Base-by-base conservation (phyloP, 2,888 invertebrate species). In the Melangyna quadrimaculata region DNA sequence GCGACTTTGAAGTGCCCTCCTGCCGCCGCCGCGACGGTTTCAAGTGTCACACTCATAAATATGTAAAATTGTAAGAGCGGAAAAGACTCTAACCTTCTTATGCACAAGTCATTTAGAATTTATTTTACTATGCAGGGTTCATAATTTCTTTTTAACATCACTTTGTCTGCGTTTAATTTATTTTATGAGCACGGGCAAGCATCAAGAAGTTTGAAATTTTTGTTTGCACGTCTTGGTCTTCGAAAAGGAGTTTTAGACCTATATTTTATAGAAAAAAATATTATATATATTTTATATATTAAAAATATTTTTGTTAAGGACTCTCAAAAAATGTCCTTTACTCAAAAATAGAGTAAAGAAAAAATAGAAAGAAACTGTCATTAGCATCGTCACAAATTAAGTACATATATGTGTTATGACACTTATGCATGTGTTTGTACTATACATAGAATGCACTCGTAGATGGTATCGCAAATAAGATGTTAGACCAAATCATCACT, bases 41-140 rank as follows among this genome's bases (percentile, higher is more conserved):
- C 59, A 19, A 77, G 80, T 86, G 57, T 72, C 55, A 51, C 55
- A 45, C 77, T 86, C 70, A 81, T 86, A 86, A 86, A 86, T 86
- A 86, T 86, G 77, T 78, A 78, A 86, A 59, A 22, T 59, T 37
- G 70, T 77, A 69, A 45, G 63, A 73, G 69, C 63, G 73, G 61
- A 12, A 65, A 14, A 29, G 61, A 24, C 69, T 67, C 43, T 69
- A 45, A n/a, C 1, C 5, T 22, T 12, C 14, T 0, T 48, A 22
- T 48, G 17, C 1, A 45, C 1, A 77, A 61, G 65, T 65, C 78
- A 51, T 51, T 73, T 24, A 45, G 65, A 32, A 65, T 17, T 12
- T 24, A 35, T 57, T 10, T 37, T 51, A 37, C 12, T 35, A 22
- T 17, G 35, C 67, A 75, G 71, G 75, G 75, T 61, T 72, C 40